Base-by-base conservation (phyloP, 2,888 invertebrate genomes). In the Lasioglossum marginatum region DNA sequence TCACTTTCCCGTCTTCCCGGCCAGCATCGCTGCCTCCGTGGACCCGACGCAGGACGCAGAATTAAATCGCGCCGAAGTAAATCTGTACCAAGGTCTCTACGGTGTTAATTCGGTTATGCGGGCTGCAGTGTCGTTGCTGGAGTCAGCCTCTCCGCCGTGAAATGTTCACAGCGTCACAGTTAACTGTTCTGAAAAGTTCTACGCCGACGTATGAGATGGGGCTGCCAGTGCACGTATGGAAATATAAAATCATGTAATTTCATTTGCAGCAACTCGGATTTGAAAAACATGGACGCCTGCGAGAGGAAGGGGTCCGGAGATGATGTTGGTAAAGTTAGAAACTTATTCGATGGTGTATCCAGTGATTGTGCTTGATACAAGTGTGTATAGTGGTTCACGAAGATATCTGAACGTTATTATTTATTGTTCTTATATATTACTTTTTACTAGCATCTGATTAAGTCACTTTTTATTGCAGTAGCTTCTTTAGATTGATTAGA, bases 21-120 rank as follows among this genome's bases (percentile, higher is more conserved):
- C 82, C 79, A 73, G 68, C 80, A 57, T 71, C 80, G 68, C 66
- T 52, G 82, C 80, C 85, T 77, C n/a, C 78, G 74, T 80, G 89
- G 85, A 81, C 86, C 77, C 74, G 82, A 83, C 85, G 76, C 77
- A 85, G 88, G 77, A 83, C 87, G 81, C 77, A 57, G 88, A 87
- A 92, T 92, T 92, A 91, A 92, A 91, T 89, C 89, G 91, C 91
- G 86, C 76, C 86, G 82, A 83, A 90, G 86, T 89, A 86, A 88
- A 86, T 88, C 86, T 91, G 92, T 87, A 89, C 85, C 90, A 86
- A 89, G 88, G 88, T 89, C 89, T 88, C 92, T 85, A 84, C 78
- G 72, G 86, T 87, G 90, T 90, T 91, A 90, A 92, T 90, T 89
- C 86, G 89, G 89, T 89, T 92, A 92, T 92, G 90, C 91, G 91